These are phyloP conservation scores for Listronotus oregonensis DNA, from an alignment of 1,140 invertebrate species.

Conservation along the genomic window DNA sequence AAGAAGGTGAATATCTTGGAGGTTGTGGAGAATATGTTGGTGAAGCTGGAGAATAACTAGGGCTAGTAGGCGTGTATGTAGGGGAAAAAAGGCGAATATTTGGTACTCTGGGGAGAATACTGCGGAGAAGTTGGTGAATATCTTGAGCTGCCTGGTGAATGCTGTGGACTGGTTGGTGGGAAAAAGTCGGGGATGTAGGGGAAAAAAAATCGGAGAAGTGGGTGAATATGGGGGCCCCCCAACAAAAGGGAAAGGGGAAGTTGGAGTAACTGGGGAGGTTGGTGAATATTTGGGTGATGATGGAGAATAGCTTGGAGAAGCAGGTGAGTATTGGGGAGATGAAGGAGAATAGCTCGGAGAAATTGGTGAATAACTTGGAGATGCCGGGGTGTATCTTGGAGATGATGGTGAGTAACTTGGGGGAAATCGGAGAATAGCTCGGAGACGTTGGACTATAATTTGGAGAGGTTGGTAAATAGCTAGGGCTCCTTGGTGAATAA, in stretches of 20 bases:
- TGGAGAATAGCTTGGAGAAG: constrained; percentile 72
- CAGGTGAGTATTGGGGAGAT: constrained; percentile 76
- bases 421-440: constrained; percentile 69
- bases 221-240: constrained; percentile 74
- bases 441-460: constrained; percentile 76
- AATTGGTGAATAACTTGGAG: constrained; percentile 68
- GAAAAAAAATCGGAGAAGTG: constrained; percentile 73
- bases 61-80: constrained; percentile 77
- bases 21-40: constrained; percentile 43
- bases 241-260: constrained; percentile 79
- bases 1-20: constrained; percentile 50
- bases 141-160: constrained; percentile 69
- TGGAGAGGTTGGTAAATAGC: constrained; percentile 80
- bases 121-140: constrained; percentile 81
- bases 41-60: constrained; percentile 57
- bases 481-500: constrained; percentile 76
- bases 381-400: constrained; percentile 74
- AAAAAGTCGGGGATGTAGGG: constrained; percentile 76
- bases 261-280: constrained; percentile 74
- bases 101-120: constrained; percentile 76
- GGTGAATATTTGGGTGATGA: constrained; percentile 71
- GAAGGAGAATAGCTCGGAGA: constrained; percentile 77
- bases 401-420: constrained; percentile 75
- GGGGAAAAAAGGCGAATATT: constrained; percentile 76
- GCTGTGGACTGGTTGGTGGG: constrained; percentile 79